Percentiles rank a stretch among this genome's conserved stretches.
Conservation (phyloP, 1,140 invertebrate species). For the Drosophila leontia region DNA sequence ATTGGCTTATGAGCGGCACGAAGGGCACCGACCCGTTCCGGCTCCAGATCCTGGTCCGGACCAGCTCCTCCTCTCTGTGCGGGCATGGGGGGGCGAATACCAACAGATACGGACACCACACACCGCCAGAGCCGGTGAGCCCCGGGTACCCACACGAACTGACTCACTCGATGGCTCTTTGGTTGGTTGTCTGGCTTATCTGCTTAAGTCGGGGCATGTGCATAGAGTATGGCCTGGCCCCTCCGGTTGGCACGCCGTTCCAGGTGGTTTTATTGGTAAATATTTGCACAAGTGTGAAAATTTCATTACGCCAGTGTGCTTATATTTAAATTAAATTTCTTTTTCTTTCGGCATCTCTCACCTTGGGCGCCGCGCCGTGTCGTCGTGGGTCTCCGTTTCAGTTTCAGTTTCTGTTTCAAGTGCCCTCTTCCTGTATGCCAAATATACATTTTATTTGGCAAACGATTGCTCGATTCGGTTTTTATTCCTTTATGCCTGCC, state of each 20-base stretch:
- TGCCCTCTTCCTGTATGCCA: constrained; percentile 55
- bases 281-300: constrained; percentile 85
- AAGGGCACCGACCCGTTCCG: constrained; percentile 33
- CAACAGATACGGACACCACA: constrained; percentile 17
- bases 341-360: constrained; percentile 50
- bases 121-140: constrained; percentile 24
- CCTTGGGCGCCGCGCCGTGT: constrained; percentile 26
- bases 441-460: constrained; percentile 70
- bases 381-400: constrained; percentile 3
- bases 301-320: constrained; percentile 83
- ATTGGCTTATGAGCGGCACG: constrained; percentile 79
- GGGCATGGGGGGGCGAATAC: constrained; percentile 8
- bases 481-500: constrained; percentile 61
- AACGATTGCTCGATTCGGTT: constrained; percentile 65
- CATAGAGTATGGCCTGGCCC: constrained; percentile 28
- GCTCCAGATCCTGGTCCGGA: constrained; percentile 3
- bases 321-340: constrained; percentile 85
- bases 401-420: constrained; percentile 63
- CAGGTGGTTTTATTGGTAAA: constrained; percentile 78
- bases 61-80: constrained; percentile 13
- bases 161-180: constrained; percentile 41
- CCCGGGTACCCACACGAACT: constrained; percentile 21
- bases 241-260: constrained; percentile 36
- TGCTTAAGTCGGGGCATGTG: constrained; percentile 76
- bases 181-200: constrained; percentile 66